Evolutionary conservation across 2,888 invertebrate species (phyloP).

Genomic region (Plebejus melissa): DNA sequence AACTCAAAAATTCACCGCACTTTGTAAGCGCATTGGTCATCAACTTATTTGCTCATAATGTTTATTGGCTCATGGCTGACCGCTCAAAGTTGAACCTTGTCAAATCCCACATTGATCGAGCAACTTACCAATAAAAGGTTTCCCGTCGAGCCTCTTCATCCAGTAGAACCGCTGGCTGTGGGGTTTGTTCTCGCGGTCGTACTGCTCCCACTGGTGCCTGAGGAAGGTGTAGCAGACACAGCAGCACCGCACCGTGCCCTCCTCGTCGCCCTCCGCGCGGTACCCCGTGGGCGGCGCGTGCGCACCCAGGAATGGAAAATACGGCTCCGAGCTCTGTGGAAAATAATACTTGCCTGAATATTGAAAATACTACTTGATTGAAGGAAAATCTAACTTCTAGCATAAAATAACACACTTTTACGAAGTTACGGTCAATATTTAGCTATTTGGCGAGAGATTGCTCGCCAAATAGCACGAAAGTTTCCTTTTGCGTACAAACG

Average conservation of each 20-base stretch:
- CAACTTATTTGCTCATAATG: too few relatives aligned
- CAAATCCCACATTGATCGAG: too few relatives aligned
- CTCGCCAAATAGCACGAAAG: too few relatives aligned
- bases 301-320: constrained; percentile 94
- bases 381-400: too few relatives aligned
- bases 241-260: constrained; percentile 85
- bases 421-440: too few relatives aligned
- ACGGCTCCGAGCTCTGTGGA: constrained; percentile 82
- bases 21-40: too few relatives aligned
- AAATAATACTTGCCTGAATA: neutral
- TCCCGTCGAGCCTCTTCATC: constrained; percentile 94
- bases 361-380: too few relatives aligned
- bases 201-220: constrained; percentile 94
- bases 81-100: too few relatives aligned
- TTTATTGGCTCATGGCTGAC: too few relatives aligned
- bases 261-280: constrained; percentile 68
- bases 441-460: too few relatives aligned
- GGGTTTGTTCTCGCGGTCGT: constrained; percentile 91
- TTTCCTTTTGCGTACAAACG: too few relatives aligned
- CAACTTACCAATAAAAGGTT: constrained; percentile 86
- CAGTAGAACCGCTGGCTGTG: constrained; percentile 93
- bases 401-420: neutral
- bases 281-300: constrained; percentile 93
- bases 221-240: constrained; percentile 92
- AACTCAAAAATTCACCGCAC: too few relatives aligned